Percentiles rank a stretch among this genome's conserved stretches.
Evolutionary conservation across 2,888 invertebrate species (phyloP).

Genomic region (Smittia aterrima): DNA sequence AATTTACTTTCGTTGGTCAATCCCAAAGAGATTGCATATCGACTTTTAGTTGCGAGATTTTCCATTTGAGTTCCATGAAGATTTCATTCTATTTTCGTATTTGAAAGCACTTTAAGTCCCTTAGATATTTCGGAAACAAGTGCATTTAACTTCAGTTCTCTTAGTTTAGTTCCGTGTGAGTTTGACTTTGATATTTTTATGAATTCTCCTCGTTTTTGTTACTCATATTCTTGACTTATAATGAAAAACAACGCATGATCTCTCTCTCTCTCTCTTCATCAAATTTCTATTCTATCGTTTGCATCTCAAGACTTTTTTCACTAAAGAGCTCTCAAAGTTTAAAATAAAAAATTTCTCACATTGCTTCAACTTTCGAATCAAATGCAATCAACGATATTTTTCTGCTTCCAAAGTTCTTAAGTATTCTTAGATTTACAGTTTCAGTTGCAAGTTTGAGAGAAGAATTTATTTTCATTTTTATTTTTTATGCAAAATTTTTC

Average conservation of each 20-base stretch:
- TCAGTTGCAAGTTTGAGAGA: too few species aligned
- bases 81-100: background rate
- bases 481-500: too few species aligned
- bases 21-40: background rate
- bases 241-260: background rate
- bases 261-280: background rate
- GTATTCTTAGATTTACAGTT: too few species aligned
- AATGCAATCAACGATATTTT: too few species aligned
- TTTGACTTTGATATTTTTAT: background rate
- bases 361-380: too few species aligned
- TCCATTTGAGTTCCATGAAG: background rate
- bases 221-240: background rate
- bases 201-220: background rate
- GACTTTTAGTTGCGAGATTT: background rate
- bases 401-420: too few species aligned
- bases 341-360: too few species aligned
- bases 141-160: background rate
- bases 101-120: slow-evolving; percentile 3
- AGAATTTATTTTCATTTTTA: too few species aligned
- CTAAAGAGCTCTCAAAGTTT: too few species aligned
- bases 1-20: background rate
- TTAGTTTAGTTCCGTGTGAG: slow-evolving; percentile 6
- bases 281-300: background rate
- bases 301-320: background rate
- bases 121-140: background rate